Conservation (phyloP, 2,113 vertebrate species). For the Pontoporia blainvillei region DNA sequence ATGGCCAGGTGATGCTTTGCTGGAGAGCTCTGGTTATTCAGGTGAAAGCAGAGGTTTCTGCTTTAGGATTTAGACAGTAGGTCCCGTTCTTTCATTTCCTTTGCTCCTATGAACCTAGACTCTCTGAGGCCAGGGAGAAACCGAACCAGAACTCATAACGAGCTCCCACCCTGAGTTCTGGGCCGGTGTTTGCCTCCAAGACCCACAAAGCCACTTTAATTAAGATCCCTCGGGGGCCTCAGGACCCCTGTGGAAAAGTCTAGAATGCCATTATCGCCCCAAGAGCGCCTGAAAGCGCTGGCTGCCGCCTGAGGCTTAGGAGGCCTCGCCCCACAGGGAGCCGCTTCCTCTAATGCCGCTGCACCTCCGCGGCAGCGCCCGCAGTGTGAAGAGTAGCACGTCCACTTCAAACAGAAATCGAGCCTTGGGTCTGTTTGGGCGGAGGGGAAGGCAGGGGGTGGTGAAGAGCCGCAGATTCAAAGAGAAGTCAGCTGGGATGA, state of each 20-base stretch:
- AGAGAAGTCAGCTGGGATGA: constrained; percentile 35
- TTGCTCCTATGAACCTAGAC: not conserved
- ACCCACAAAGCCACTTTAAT: constrained; percentile 45
- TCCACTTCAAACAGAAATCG: constrained; percentile 68
- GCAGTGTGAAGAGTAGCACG: constrained; percentile 48
- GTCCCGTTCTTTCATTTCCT: not conserved
- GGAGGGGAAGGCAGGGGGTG: not conserved
- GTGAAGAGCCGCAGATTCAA: constrained; percentile 37
- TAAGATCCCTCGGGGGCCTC: constrained; percentile 8
- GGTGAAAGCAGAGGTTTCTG: not conserved
- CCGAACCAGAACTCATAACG: not conserved
- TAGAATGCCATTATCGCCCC: constrained; percentile 51
- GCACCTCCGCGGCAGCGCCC: not conserved
- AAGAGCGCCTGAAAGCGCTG: not conserved
- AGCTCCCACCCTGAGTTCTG: not conserved
- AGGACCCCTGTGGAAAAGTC: constrained; percentile 40
- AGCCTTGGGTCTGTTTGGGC: constrained; percentile 23
- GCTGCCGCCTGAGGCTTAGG: not conserved
- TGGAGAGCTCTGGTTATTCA: not conserved
- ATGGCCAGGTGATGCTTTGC: not conserved
- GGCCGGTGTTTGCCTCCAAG: not conserved
- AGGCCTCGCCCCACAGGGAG: constrained; percentile 22
- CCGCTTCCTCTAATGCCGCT: constrained; percentile 35
- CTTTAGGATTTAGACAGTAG: not conserved
- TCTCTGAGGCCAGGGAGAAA: not conserved